phyloP scores from a whole-genome alignment of 1,140 invertebrate species.

The Ectropis grisescens region DNA sequence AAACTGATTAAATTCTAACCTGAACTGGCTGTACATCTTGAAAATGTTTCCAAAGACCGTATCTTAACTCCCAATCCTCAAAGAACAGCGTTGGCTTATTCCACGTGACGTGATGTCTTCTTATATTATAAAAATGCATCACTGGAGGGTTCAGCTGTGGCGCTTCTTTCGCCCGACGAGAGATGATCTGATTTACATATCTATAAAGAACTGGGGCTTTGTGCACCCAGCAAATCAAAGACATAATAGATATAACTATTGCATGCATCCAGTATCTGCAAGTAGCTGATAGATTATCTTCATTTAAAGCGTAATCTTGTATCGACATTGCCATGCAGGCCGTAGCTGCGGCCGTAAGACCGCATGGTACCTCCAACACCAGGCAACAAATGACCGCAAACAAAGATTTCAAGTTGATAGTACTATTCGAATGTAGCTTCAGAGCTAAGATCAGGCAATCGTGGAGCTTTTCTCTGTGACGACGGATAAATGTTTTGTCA shows the following conservation, averaged over 20 bases:
- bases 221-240: constrained; percentile 73
- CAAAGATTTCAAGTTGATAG: constrained; percentile 64
- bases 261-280: constrained; percentile 70
- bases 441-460: constrained; percentile 62
- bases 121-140: constrained; percentile 64
- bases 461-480: constrained; percentile 65
- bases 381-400: constrained; percentile 70
- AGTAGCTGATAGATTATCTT: constrained; percentile 21
- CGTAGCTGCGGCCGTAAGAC: constrained; percentile 69
- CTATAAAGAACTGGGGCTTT: constrained; percentile 68
- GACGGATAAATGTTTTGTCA: constrained; percentile 65
- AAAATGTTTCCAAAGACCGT: constrained; percentile 75
- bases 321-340: constrained; percentile 71
- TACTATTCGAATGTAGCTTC: constrained; percentile 48
- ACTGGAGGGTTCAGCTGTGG: constrained; percentile 75
- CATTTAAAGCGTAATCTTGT: constrained; percentile 64
- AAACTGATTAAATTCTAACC: too few relatives aligned
- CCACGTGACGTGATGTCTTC: constrained; percentile 71
- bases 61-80: constrained; percentile 74
- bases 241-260: constrained; percentile 70
- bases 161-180: constrained; percentile 69
- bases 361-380: constrained; percentile 71
- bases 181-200: constrained; percentile 70
- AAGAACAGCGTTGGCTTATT: constrained; percentile 74
- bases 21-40: constrained; percentile 17